These are phyloP conservation scores for Halcyon malimbica DNA, from an alignment of 2,113 vertebrate species.

Conservation along the genomic window DNA sequence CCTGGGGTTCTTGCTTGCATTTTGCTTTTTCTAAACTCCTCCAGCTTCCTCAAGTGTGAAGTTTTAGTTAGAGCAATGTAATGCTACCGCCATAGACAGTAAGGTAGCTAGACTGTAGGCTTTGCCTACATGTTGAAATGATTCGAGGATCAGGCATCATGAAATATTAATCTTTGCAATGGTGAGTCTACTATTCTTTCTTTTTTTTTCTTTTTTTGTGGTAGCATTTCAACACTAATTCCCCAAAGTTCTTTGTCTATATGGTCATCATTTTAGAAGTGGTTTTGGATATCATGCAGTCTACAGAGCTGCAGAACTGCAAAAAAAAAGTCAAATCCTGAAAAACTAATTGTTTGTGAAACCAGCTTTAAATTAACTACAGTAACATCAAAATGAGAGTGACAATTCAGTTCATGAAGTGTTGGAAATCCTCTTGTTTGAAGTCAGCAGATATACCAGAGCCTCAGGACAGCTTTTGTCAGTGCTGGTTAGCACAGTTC, in stretches of 20 bases:
- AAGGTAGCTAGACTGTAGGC: not conserved
- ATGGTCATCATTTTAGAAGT: not conserved
- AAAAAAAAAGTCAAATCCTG: not conserved
- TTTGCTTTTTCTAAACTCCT: not conserved
- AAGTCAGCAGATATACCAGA: not conserved
- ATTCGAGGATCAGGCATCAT: not conserved
- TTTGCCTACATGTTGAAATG: not conserved
- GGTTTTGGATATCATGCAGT: not conserved
- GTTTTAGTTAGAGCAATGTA: not conserved
- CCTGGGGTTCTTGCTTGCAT: not conserved
- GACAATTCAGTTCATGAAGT: not conserved
- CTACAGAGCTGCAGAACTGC: not conserved
- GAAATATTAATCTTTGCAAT: not conserved
- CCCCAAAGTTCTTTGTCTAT: not conserved
- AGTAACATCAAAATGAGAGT: not conserved
- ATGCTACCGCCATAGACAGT: not conserved
- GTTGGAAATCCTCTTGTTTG: not conserved
- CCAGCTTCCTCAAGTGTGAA: not conserved
- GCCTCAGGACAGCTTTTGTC: not conserved
- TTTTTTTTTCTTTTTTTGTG: not conserved
- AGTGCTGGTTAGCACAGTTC: not conserved
- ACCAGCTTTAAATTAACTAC: not conserved
- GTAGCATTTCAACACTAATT: not conserved
- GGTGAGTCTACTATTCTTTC: not conserved
- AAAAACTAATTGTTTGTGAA: not conserved